These are phyloP conservation scores for Porites australiensis DNA, from an alignment of 64 coral and sea anemone genomes.

Conservation along the genomic window DNA sequence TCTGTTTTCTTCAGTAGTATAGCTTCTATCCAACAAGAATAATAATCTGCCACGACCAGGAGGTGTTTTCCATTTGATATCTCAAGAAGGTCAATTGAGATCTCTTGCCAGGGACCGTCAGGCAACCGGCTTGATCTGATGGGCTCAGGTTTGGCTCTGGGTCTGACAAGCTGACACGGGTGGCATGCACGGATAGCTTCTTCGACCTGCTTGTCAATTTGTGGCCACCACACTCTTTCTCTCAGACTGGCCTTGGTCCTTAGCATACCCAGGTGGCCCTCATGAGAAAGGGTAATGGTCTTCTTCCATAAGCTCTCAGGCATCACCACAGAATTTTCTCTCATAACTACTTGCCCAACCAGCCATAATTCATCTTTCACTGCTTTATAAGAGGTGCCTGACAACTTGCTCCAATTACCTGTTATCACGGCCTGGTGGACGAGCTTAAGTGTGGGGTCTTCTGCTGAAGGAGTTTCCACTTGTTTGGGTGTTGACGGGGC, in stretches of 20 bases:
- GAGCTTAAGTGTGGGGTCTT: neutral
- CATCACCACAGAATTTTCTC: slow-evolving; percentile 29
- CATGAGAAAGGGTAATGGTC: slow-evolving; percentile 21
- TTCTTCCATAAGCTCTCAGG: slow-evolving; percentile 26
- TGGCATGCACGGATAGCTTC: neutral
- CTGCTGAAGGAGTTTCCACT: slow-evolving; percentile 24
- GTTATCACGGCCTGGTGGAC: slow-evolving; percentile 22
- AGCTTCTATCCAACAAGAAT: slow-evolving; percentile 50
- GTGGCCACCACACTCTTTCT: slow-evolving; percentile 12
- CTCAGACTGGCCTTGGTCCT: slow-evolving; percentile 27
- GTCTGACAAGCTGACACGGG: neutral
- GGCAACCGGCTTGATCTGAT: slow-evolving; percentile 1
- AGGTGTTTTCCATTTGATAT: neutral
- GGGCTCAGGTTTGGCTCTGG: slow-evolving; percentile 9
- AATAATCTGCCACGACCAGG: neutral
- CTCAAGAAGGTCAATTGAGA: slow-evolving; percentile 5
- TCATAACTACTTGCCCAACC: slow-evolving; percentile 48
- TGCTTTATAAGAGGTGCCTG: slow-evolving; percentile 51
- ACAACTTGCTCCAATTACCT: slow-evolving; percentile 30
- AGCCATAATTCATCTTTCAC: slow-evolving; percentile 39
- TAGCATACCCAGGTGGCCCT: slow-evolving; percentile 51
- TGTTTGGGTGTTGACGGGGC: slow-evolving; percentile 18
- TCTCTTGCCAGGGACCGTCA: neutral
- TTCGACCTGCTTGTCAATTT: slow-evolving; percentile 31
- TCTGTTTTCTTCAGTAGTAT: slow-evolving; percentile 46